A percentile compares a stretch with the other conserved stretches of the same genome.
These are phyloP conservation scores for Drosophila fuyamai DNA, from an alignment of 1,140 invertebrate species.

Conservation along the genomic window DNA sequence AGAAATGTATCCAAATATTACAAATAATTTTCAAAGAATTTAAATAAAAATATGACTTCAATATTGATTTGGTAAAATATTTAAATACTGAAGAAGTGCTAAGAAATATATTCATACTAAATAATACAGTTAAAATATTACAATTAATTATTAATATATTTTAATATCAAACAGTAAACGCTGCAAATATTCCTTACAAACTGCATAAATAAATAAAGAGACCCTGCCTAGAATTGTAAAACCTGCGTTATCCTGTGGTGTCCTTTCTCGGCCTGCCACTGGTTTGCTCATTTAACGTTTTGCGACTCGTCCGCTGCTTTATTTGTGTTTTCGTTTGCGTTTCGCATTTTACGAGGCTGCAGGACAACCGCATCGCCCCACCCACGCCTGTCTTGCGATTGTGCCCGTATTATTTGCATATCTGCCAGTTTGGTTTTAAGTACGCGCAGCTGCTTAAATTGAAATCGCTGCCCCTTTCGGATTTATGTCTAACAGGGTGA, in stretches of 20 bases:
- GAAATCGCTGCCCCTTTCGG: constrained; percentile 45
- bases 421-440: constrained; percentile 54
- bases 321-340: constrained; percentile 58
- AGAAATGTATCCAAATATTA: too few relatives aligned
- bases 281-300: constrained; percentile 67
- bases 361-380: constrained; percentile 54
- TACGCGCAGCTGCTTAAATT: constrained; percentile 58
- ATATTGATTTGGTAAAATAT: too few relatives aligned
- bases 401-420: constrained; percentile 71
- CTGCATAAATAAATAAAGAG: neutral
- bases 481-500: constrained; percentile 41
- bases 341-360: constrained; percentile 57
- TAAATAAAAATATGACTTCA: too few relatives aligned
- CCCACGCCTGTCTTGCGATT: constrained; percentile 35
- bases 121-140: too few relatives aligned
- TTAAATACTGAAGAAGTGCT: too few relatives aligned
- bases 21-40: too few relatives aligned
- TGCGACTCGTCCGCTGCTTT: constrained; percentile 60
- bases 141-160: too few relatives aligned
- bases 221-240: neutral
- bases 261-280: constrained; percentile 40
- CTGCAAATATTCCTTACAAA: neutral
- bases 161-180: too few relatives aligned
- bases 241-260: constrained; percentile 28
- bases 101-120: too few relatives aligned